Percentiles rank a stretch among this genome's conserved stretches.
Conservation (phyloP, 2,113 vertebrate genomes). For the Vireo altiloquus region DNA sequence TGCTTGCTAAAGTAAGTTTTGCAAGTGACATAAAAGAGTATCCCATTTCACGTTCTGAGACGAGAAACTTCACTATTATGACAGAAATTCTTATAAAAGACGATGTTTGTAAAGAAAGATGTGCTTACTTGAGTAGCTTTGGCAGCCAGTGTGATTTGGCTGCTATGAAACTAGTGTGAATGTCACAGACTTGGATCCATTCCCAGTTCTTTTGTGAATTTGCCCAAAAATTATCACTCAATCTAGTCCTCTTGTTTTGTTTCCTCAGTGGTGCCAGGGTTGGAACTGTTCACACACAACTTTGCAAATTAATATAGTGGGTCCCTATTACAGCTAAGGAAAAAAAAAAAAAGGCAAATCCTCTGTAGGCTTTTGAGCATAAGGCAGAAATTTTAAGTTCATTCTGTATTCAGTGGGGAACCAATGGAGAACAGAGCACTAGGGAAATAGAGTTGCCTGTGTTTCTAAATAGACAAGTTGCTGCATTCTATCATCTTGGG, state of each 20-base stretch:
- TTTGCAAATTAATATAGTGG: neutral
- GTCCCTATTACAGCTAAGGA: neutral
- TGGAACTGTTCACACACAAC: neutral
- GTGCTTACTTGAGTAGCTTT: neutral
- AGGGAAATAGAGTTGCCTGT: neutral
- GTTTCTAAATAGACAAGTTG: conserved; percentile 20
- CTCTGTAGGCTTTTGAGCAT: neutral
- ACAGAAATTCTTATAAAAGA: neutral
- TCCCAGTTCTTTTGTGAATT: conserved; percentile 11
- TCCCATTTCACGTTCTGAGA: neutral
- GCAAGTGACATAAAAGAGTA: neutral
- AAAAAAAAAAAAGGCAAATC: neutral
- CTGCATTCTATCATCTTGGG: conserved; percentile 12
- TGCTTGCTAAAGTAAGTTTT: neutral
- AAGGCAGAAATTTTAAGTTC: conserved; percentile 15
- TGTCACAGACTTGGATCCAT: conserved; percentile 12
- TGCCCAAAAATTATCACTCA: conserved; percentile 30
- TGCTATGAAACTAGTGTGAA: neutral
- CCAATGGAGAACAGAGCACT: neutral
- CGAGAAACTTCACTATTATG: neutral
- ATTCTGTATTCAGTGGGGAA: conserved; percentile 17
- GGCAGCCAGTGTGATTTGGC: neutral
- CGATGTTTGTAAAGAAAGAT: neutral
- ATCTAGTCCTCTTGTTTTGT: neutral
- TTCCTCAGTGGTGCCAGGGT: neutral